Base-by-base conservation (phyloP, 2,113 vertebrate species). In the Poecilia latipinna region DNA sequence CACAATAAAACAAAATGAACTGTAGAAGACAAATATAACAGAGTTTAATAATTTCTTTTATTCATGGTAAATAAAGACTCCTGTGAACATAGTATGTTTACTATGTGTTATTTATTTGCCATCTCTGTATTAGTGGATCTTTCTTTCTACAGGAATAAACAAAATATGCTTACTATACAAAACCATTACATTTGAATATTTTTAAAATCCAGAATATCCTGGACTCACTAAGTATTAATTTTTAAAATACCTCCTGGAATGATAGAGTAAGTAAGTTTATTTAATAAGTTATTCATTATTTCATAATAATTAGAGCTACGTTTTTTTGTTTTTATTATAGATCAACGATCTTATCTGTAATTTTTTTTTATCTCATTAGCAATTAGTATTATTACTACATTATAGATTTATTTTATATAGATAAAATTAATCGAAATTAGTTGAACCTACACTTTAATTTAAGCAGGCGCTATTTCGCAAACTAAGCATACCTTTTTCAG, bases 11-110 rank as follows among this genome's bases (percentile, higher is more conserved):
- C 28, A 10, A 1, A 60, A 4, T 10, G n/a, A 35, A 26, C 17
- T 44, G 63, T 64, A 19, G 35, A 79, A 66, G 57, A 70, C 12
- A 65, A 89, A 76, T 85, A 79, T 73, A 83, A 60, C 17, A 12
- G 15, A 48, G 44, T 19, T 2, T 0, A 32, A 17, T 24, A 12
- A 19, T 22, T 54, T 60, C 31, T 44, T 42, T 72, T 62, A 8
- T 12, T 61, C 7, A 29, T 32, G 1, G 17, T 31, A 63, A 44
- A 8, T 31, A 22, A n/a, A 32, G 22, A 65, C 33, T 26, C 5
- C 42, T 54, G 4, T 54, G 22, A 22, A 54, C 19, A 54, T 2
- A 57, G 51, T n/a, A 24, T 22, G 22, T 24, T 57, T 57, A n/a
- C 22, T n/a, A 2, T 57, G 6, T 60, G 10, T 13, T 60, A 13